Evolutionary conservation across 1,140 invertebrate species (phyloP).

Genomic region (Ceratoteleas bidentatus): DNA sequence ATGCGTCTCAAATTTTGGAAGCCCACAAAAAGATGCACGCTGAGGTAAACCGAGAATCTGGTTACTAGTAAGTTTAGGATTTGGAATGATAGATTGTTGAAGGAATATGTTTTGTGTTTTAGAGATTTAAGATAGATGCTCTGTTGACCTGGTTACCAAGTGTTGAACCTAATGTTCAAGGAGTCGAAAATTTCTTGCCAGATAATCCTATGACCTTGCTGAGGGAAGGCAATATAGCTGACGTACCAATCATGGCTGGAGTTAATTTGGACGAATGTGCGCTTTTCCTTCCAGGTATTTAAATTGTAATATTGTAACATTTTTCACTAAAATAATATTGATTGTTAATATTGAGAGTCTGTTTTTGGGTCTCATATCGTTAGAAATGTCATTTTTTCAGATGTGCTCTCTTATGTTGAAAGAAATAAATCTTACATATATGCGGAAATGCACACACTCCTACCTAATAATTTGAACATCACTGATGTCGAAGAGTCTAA

Average conservation of each 20-base stretch:
- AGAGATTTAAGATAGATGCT: slow-evolving; percentile 55
- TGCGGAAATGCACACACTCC: slow-evolving; percentile 77
- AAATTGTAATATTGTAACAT: too few species aligned
- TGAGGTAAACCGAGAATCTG: too few species aligned
- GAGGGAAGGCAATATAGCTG: slow-evolving; percentile 79
- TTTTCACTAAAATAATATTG: too few species aligned
- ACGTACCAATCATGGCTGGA: slow-evolving; percentile 86
- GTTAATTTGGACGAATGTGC: slow-evolving; percentile 84
- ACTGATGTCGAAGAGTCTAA: slow-evolving; percentile 73
- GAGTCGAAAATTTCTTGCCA: slow-evolving; percentile 84
- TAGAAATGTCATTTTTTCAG: too few species aligned
- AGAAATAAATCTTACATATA: slow-evolving; percentile 77
- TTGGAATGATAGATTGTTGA: too few species aligned
- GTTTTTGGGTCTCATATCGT: too few species aligned
- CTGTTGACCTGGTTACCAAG: slow-evolving; percentile 84
- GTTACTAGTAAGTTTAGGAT: too few species aligned
- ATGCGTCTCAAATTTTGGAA: slow-evolving; percentile 82
- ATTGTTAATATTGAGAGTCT: too few species aligned
- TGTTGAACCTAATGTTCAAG: slow-evolving; percentile 82
- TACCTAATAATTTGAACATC: slow-evolving; percentile 84
- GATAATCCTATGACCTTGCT: slow-evolving; percentile 82
- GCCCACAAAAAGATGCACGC: slow-evolving; percentile 71
- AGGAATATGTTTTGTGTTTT: slow-evolving; percentile 2
- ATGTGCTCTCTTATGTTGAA: slow-evolving; percentile 67
- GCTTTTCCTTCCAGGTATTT: slow-evolving; percentile 71